These are phyloP conservation scores for Agrypnia vestita DNA, from an alignment of 1,140 invertebrate species.

Conservation along the genomic window DNA sequence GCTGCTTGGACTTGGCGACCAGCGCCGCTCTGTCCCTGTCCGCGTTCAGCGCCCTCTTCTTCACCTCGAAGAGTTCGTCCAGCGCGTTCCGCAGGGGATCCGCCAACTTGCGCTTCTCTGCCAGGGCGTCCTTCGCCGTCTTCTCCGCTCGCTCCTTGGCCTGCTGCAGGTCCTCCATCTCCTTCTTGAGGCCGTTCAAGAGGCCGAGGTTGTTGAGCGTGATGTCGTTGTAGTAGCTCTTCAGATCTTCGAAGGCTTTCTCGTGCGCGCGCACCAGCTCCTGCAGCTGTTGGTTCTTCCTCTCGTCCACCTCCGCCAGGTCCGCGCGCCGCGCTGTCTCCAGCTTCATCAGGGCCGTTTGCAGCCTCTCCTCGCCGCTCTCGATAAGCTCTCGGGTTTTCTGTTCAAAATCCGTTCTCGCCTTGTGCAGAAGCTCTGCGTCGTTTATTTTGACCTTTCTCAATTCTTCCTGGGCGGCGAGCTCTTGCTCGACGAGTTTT, in stretches of 20 bases:
- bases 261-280: slow-evolving; percentile 88
- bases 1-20: slow-evolving; percentile 54
- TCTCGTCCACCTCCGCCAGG: slow-evolving; percentile 89
- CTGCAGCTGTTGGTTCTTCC: slow-evolving; percentile 89
- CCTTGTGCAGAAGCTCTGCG: slow-evolving; percentile 68
- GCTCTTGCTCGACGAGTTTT: slow-evolving; percentile 82
- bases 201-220: slow-evolving; percentile 90
- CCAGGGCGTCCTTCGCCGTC: slow-evolving; percentile 71
- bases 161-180: slow-evolving; percentile 88
- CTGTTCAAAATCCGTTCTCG: slow-evolving; percentile 81
- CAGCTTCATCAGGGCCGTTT: slow-evolving; percentile 81
- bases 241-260: slow-evolving; percentile 88
- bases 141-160: slow-evolving; percentile 84
- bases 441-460: slow-evolving; percentile 1
- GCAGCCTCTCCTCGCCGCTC: slow-evolving; percentile 87
- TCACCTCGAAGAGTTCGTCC: slow-evolving; percentile 79
- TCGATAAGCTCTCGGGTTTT: slow-evolving; percentile 84
- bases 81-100: slow-evolving; percentile 81
- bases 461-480: slow-evolving; percentile 62
- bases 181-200: slow-evolving; percentile 85
- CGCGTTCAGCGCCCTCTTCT: slow-evolving; percentile 84
- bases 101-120: slow-evolving; percentile 82
- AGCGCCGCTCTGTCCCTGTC: slow-evolving; percentile 81
- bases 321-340: slow-evolving; percentile 82
- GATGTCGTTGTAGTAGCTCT: slow-evolving; percentile 95